Evolutionary conservation across 2,888 invertebrate species (phyloP).

Genomic region (Platerodrilus igneus): DNA sequence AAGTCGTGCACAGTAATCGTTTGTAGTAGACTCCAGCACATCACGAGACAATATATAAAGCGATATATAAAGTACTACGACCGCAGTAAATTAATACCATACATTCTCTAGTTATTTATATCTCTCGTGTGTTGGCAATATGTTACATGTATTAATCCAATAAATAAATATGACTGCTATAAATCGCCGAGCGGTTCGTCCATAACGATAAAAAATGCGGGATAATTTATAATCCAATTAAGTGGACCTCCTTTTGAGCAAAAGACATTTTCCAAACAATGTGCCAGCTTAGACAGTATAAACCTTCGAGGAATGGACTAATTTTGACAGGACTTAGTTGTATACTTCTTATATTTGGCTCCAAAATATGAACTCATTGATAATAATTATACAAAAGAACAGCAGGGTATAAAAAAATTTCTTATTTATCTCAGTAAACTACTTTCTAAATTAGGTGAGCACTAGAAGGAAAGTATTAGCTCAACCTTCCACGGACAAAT

Average conservation of each 20-base stretch:
- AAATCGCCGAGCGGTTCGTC: constrained; percentile 44
- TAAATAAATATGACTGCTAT: constrained; percentile 51
- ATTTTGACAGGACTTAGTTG: constrained; percentile 37
- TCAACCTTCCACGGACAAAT: too few relatives aligned
- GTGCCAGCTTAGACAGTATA: constrained; percentile 29
- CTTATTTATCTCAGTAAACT: too few relatives aligned
- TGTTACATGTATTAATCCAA: constrained; percentile 52
- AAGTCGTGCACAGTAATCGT: constrained; percentile 26
- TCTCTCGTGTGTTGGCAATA: constrained; percentile 50
- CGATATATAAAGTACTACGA: constrained; percentile 42
- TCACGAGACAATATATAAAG: constrained; percentile 43
- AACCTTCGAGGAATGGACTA: constrained; percentile 35
- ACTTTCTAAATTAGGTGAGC: too few relatives aligned
- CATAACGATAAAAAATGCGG: constrained; percentile 37
- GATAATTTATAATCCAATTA: constrained; percentile 51
- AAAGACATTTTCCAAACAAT: constrained; percentile 32
- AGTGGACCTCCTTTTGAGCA: constrained; percentile 41
- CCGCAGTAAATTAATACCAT: constrained; percentile 49
- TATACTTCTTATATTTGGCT: constrained; percentile 18
- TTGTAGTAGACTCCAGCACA: constrained; percentile 39
- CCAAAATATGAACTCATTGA: too few relatives aligned
- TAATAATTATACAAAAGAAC: too few relatives aligned
- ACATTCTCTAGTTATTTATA: constrained; percentile 49
- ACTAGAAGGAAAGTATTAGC: too few relatives aligned
- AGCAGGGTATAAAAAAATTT: too few relatives aligned